Evolutionary conservation across 2,113 vertebrate species (phyloP).

Genomic region (Poecile atricapillus): DNA sequence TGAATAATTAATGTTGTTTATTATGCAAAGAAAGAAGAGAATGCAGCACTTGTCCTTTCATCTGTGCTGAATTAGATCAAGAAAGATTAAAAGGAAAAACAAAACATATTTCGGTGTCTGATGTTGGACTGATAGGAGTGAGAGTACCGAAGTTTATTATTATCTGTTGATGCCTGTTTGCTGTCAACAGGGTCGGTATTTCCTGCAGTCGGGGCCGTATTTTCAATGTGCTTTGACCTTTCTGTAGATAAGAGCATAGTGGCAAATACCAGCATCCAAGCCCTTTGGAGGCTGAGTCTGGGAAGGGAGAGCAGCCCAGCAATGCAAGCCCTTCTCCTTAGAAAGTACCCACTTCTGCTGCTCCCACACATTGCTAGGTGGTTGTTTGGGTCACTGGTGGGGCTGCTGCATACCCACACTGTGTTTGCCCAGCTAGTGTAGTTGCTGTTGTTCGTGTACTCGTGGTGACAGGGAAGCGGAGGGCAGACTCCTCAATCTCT

Average conservation of each 20-base stretch:
- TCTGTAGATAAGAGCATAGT: neutral
- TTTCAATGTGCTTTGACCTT: neutral
- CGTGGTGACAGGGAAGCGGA: neutral
- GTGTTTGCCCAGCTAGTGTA: fast-evolving
- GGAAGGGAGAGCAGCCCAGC: neutral
- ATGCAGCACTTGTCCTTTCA: neutral
- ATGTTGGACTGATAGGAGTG: neutral
- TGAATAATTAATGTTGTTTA: conserved; percentile 29
- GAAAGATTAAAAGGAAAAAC: neutral
- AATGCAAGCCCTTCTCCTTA: neutral
- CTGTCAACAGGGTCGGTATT: neutral
- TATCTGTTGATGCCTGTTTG: neutral
- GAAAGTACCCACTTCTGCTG: neutral
- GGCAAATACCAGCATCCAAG: neutral
- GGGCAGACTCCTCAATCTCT: conserved; percentile 19
- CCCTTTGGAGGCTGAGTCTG: neutral
- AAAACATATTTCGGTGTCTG: neutral
- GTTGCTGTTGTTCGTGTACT: neutral
- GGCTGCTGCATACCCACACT: neutral
- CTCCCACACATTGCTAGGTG: neutral
- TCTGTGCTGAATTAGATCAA: neutral
- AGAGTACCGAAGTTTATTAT: neutral
- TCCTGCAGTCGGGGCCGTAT: neutral
- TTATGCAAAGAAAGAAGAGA: neutral
- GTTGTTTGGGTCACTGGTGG: neutral